A percentile compares a stretch with the other conserved stretches of the same genome.
These are phyloP conservation scores for Gari tellinella DNA, from an alignment of 2,888 invertebrate species.

Conservation along the genomic window DNA sequence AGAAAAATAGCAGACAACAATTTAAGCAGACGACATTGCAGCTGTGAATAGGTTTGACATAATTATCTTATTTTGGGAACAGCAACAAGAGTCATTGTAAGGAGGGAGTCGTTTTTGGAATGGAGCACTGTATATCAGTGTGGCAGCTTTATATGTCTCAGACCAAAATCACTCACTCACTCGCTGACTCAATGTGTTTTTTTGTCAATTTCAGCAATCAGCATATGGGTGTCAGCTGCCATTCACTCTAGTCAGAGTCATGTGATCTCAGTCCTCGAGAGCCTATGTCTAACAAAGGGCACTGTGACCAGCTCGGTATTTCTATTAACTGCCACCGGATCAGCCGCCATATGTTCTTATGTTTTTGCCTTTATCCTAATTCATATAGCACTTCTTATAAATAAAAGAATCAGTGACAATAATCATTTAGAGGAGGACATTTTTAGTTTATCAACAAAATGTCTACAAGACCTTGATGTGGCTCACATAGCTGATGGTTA, in stretches of 20 bases:
- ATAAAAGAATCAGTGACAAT: not conserved
- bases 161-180: too few species aligned
- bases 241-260: slow-evolving; percentile 28
- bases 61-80: too few species aligned
- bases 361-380: slow-evolving; percentile 34
- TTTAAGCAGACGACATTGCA: too few species aligned
- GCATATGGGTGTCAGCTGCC: slow-evolving; percentile 34
- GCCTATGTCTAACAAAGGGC: slow-evolving; percentile 29
- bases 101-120: too few species aligned
- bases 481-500: too few species aligned
- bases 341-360: slow-evolving; percentile 30
- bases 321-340: slow-evolving; percentile 31
- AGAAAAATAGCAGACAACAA: too few species aligned
- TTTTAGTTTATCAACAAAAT: not conserved
- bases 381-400: slow-evolving; percentile 35
- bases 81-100: too few species aligned
- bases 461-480: too few species aligned
- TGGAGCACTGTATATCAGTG: too few species aligned
- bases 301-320: slow-evolving; percentile 21
- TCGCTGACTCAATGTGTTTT: too few species aligned
- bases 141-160: too few species aligned
- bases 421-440: not conserved
- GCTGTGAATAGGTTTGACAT: too few species aligned
- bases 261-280: slow-evolving; percentile 21
- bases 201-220: slow-evolving; percentile 30